phyloP scores from a whole-genome alignment of 2,797 vertebrate species.

The Urosaurus nigricauda region DNA sequence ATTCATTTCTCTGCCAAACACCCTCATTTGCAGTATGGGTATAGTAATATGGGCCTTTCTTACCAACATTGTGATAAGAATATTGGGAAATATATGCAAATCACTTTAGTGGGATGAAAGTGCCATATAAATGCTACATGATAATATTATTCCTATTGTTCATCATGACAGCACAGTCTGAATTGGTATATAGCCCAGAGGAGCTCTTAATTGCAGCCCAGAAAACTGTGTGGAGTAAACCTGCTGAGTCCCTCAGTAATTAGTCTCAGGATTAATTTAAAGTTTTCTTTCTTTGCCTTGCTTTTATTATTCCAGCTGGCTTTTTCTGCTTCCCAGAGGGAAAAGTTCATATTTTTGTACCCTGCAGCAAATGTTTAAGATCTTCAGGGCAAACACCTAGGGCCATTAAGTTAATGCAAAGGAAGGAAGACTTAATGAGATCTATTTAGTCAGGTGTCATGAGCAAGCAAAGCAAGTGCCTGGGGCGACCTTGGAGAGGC shows the following conservation, averaged over 20 bases:
- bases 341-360: conserved; percentile 2
- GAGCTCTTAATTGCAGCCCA: conserved; percentile 37
- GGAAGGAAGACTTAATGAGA: conserved; percentile 12
- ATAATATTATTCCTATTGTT: conserved; percentile 2
- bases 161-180: not conserved
- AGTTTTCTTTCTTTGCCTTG: conserved; percentile 37
- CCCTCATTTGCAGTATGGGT: not conserved
- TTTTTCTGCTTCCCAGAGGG: not conserved
- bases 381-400: conserved; percentile 26
- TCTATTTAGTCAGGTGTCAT: conserved; percentile 11
- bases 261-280: conserved; percentile 60
- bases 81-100: not conserved
- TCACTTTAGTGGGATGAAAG: not conserved
- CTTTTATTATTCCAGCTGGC: conserved; percentile 38
- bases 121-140: not conserved
- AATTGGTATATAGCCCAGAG: conserved; percentile 17
- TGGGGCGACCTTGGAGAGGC: not conserved
- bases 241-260: conserved; percentile 42
- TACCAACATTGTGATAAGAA: not conserved
- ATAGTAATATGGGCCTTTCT: not conserved
- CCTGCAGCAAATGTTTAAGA: conserved; percentile 23
- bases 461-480: conserved; percentile 40
- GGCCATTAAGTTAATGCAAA: conserved; percentile 19
- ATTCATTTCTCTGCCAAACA: not conserved
- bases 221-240: not conserved